These are phyloP conservation scores for Drosophila ochracea DNA, from an alignment of 2,888 invertebrate genomes.

Conservation along the genomic window DNA sequence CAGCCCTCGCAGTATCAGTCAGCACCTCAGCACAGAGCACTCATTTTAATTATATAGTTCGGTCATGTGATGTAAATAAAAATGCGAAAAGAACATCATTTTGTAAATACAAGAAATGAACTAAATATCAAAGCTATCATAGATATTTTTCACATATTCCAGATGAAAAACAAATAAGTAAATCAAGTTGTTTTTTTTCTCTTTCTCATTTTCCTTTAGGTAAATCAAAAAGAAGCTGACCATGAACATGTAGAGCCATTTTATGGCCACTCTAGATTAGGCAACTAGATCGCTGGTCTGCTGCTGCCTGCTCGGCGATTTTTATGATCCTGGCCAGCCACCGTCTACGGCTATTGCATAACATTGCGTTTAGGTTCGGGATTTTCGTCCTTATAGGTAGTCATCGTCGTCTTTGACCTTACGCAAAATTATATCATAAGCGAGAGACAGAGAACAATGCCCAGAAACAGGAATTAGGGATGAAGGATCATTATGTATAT, in stretches of 20 bases:
- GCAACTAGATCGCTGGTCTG: slow-evolving; percentile 43
- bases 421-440: slow-evolving; percentile 72
- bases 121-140: neutral
- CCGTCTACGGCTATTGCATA: slow-evolving; percentile 67
- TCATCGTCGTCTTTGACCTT: slow-evolving; percentile 49
- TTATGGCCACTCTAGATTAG: slow-evolving; percentile 59
- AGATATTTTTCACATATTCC: slow-evolving; percentile 12
- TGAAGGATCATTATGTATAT: slow-evolving; percentile 36
- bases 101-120: slow-evolving; percentile 20
- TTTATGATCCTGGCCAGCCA: slow-evolving; percentile 57
- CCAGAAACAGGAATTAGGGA: slow-evolving; percentile 27
- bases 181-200: slow-evolving; percentile 6
- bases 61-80: slow-evolving; percentile 44
- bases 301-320: slow-evolving; percentile 30
- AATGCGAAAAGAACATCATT: slow-evolving; percentile 20
- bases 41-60: slow-evolving; percentile 21
- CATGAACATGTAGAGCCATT: slow-evolving; percentile 41
- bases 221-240: slow-evolving; percentile 14
- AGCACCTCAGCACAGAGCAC: slow-evolving; percentile 9
- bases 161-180: slow-evolving; percentile 27
- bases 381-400: slow-evolving; percentile 27
- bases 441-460: slow-evolving; percentile 55
- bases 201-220: slow-evolving; percentile 12
- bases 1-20: slow-evolving; percentile 45
- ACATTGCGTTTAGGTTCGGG: slow-evolving; percentile 65